These are phyloP conservation scores for Spea multiplicata DNA, from an alignment of 2,113 vertebrate species.

Conservation along the genomic window DNA sequence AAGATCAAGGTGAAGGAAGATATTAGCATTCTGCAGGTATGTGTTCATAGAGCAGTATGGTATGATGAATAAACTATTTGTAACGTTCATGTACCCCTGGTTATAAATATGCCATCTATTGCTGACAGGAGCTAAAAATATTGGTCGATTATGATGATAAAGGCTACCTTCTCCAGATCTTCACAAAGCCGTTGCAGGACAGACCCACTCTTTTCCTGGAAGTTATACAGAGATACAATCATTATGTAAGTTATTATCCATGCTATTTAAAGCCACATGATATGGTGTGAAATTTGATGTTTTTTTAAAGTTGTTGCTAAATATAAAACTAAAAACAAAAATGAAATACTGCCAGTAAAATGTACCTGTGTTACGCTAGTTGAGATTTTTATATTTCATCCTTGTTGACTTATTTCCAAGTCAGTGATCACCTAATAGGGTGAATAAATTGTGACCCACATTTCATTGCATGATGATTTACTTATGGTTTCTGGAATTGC, in stretches of 20 bases:
- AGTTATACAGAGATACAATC: conserved; percentile 76
- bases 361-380: too few species aligned
- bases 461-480: too few species aligned
- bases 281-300: too few species aligned
- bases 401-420: too few species aligned
- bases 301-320: too few species aligned
- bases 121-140: conserved; percentile 71
- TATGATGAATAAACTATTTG: neutral
- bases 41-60: neutral
- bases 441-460: too few species aligned
- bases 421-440: too few species aligned
- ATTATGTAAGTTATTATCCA: conserved; percentile 64
- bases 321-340: too few species aligned
- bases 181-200: conserved; percentile 78
- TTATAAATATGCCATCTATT: neutral
- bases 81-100: neutral
- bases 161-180: conserved; percentile 81
- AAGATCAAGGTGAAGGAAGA: conserved; percentile 80
- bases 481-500: too few species aligned
- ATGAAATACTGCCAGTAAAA: too few species aligned
- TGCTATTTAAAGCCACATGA: neutral
- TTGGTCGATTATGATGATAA: conserved; percentile 79
- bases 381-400: too few species aligned
- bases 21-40: conserved; percentile 70
- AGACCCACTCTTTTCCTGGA: conserved; percentile 77